A percentile compares a stretch with the other conserved stretches of the same genome.
phyloP scores from a whole-genome alignment of 2,113 vertebrate species.

The Progne subis region DNA sequence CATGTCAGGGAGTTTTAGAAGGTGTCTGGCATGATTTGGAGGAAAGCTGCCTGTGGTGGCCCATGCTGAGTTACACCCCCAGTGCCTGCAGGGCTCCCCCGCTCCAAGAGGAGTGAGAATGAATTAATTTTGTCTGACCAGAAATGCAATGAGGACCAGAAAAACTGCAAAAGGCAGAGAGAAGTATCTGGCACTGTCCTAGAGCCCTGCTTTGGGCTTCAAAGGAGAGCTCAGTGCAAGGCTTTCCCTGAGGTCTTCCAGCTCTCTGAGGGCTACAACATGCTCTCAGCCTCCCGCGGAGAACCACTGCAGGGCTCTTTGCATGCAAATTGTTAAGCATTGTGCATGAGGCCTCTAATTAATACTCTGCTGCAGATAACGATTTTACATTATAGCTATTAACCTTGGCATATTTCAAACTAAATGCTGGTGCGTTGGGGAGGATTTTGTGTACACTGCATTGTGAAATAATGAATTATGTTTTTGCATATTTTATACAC shows the following conservation, averaged over 20 bases:
- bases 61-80: fast-evolving
- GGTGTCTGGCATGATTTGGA: background rate
- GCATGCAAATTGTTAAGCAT: slow-evolving; percentile 55
- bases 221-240: background rate
- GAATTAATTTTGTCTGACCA: background rate
- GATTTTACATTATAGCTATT: slow-evolving; percentile 57
- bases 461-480: slow-evolving; percentile 7
- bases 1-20: fast-evolving
- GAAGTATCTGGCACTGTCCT: background rate
- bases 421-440: background rate
- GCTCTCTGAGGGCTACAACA: fast-evolving
- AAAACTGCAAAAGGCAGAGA: background rate
- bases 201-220: background rate
- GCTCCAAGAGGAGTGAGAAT: background rate
- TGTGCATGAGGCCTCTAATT: slow-evolving; percentile 58
- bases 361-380: slow-evolving; percentile 53
- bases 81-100: background rate
- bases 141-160: background rate
- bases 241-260: background rate
- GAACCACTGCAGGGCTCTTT: background rate
- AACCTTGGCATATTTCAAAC: slow-evolving; percentile 46
- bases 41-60: background rate
- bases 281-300: background rate
- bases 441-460: background rate
- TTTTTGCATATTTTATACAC: background rate